phyloP scores from a whole-genome alignment of 2,113 vertebrate genomes.

The Tringa solitaria region DNA sequence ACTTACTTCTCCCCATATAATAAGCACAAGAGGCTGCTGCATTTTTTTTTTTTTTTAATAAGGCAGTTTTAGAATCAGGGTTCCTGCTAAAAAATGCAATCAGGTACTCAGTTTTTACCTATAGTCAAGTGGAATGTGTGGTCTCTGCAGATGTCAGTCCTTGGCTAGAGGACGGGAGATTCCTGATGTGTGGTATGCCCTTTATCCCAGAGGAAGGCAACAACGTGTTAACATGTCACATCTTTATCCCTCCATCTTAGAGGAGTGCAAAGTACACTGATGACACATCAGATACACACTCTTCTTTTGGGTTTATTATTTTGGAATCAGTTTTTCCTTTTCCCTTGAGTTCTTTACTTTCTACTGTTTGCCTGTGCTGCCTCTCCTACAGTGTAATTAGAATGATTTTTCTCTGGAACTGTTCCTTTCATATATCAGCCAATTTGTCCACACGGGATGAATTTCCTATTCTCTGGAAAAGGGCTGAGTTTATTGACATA shows the following conservation, averaged over 20 bases:
- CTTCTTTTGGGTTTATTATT: neutral
- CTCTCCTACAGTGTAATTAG: neutral
- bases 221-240: neutral
- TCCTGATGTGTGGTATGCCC: neutral
- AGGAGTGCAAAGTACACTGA: neutral
- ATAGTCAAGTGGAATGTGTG: neutral
- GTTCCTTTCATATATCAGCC: constrained; percentile 5
- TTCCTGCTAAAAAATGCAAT: neutral
- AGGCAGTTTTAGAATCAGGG: rapidly evolving
- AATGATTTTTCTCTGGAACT: constrained; percentile 21
- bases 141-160: neutral
- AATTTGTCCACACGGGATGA: neutral
- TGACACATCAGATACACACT: neutral
- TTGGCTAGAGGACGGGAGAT: neutral
- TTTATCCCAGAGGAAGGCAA: constrained; percentile 2
- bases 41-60: neutral
- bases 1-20: neutral
- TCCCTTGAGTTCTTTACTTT: constrained; percentile 21
- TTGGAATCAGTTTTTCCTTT: constrained; percentile 10
- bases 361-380: neutral
- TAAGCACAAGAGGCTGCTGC: neutral
- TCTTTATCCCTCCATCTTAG: neutral
- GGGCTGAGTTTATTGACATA: constrained; percentile 13
- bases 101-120: neutral
- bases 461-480: constrained; percentile 29